Percentiles rank a stretch among this genome's conserved stretches.
Evolutionary conservation across 2,888 invertebrate genomes (phyloP).

Genomic region (Himalopsyche kuldschensis): DNA sequence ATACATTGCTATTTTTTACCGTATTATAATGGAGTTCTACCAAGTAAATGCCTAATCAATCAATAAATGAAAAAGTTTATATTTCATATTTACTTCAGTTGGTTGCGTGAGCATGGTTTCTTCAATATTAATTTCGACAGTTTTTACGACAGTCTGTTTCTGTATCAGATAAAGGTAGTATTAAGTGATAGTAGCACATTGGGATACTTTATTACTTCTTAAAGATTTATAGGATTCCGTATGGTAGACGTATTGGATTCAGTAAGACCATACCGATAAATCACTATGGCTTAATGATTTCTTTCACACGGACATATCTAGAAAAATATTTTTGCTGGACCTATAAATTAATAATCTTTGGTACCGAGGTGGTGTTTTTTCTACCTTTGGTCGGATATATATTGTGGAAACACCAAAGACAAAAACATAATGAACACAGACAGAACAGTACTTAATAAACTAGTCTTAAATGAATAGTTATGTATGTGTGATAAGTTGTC

Average conservation of each 20-base stretch:
- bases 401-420: no score
- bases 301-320: background rate
- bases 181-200: constrained; percentile 15
- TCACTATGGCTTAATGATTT: constrained; percentile 20
- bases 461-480: no score
- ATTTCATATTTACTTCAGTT: no score
- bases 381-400: no score
- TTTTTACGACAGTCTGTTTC: background rate
- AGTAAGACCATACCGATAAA: constrained; percentile 11
- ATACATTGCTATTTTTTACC: no score
- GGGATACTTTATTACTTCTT: constrained; percentile 9
- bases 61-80: no score
- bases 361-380: no score
- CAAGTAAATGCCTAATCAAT: no score
- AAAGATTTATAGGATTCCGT: constrained; percentile 24
- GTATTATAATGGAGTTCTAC: no score
- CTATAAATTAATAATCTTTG: background rate
- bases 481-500: no score
- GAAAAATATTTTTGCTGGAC: background rate
- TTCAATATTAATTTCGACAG: background rate
- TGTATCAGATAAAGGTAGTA: constrained; percentile 1
- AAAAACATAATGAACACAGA: no score
- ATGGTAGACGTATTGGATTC: constrained; percentile 17
- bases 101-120: background rate
- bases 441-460: no score